A percentile compares a stretch with the other conserved stretches of the same genome.
These are phyloP conservation scores for Esperia sulphurella DNA, from an alignment of 2,888 invertebrate species.

Conservation along the genomic window DNA sequence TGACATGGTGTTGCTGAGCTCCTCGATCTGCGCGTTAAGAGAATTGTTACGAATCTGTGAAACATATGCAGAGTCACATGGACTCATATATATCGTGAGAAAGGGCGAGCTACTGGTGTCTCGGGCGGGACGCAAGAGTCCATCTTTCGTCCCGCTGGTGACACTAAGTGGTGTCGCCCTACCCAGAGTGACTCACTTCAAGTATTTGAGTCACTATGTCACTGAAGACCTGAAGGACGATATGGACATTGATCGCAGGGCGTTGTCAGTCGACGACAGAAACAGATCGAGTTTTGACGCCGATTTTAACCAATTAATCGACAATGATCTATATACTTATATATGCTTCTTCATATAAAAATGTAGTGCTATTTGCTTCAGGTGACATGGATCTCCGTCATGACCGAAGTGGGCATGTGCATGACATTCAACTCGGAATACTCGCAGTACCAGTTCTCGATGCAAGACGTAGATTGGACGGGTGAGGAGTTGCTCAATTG, in stretches of 20 bases:
- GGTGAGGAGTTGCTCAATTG: constrained; percentile 53
- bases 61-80: constrained; percentile 9
- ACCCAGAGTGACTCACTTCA: no score
- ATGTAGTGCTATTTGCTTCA: constrained; percentile 14
- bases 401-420: constrained; percentile 73
- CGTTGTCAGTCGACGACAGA: no score
- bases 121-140: no score
- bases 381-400: constrained; percentile 62
- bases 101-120: constrained; percentile 9
- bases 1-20: constrained; percentile 22
- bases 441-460: constrained; percentile 54
- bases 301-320: no score
- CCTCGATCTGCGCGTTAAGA: constrained; percentile 14
- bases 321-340: no score
- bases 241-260: no score
- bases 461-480: constrained; percentile 35
- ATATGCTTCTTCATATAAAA: no score
- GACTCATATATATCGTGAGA: constrained; percentile 9
- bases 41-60: constrained; percentile 13
- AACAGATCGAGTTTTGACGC: no score
- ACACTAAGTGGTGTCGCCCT: no score
- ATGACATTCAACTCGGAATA: constrained; percentile 64
- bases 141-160: no score
- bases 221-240: no score
- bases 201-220: no score